Conservation (phyloP, 53 echinoderm and acorn worm genomes). For the Mesocentrotus franciscanus region DNA sequence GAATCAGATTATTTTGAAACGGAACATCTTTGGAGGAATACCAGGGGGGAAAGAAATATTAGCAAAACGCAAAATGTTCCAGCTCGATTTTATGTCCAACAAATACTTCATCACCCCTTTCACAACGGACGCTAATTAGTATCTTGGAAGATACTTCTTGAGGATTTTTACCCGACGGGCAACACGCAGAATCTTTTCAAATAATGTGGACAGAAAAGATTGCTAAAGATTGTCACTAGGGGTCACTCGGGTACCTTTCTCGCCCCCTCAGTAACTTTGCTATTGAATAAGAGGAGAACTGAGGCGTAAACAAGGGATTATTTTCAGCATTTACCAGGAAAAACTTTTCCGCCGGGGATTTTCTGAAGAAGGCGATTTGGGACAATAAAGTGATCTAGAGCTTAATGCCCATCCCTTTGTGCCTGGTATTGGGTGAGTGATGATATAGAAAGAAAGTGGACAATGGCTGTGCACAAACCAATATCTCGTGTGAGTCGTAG, state of each 20-base stretch:
- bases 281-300: constrained; percentile 11
- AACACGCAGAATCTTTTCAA: neutral
- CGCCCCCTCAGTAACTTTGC: neutral
- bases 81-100: neutral
- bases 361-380: neutral
- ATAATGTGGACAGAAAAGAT: constrained; percentile 16
- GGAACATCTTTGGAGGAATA: neutral
- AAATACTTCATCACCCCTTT: neutral
- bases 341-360: constrained; percentile 25
- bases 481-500: constrained; percentile 41
- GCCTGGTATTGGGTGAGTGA: constrained; percentile 6
- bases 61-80: neutral
- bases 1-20: constrained; percentile 21
- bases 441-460: neutral
- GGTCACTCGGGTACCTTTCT: neutral
- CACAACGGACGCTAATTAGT: neutral
- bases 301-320: constrained; percentile 48
- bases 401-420: constrained; percentile 4
- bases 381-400: constrained; percentile 41
- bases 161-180: constrained; percentile 9
- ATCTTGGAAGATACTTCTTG: neutral
- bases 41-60: neutral
- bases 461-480: constrained; percentile 48
- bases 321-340: neutral
- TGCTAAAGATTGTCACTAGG: neutral